phyloP scores from a whole-genome alignment of 2,113 vertebrate genomes.

The Paradoxurus hermaphroditus region DNA sequence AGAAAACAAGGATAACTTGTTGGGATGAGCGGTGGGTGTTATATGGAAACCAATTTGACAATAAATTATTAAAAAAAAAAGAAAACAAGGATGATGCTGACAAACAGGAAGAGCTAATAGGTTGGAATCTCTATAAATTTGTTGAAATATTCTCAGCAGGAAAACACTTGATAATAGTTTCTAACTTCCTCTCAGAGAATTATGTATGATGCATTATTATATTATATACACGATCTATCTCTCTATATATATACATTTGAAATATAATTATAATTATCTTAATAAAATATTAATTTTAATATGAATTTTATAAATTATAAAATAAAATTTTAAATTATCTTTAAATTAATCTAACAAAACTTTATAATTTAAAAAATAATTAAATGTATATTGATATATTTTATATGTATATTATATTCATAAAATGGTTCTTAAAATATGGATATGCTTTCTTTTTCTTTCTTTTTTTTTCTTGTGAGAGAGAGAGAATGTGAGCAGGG shows the following conservation, averaged over 20 bases:
- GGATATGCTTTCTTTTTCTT: neutral
- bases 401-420: neutral
- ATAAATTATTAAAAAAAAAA: too few species aligned
- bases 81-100: neutral
- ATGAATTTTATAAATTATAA: neutral
- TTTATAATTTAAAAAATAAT: neutral
- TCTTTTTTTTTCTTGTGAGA: too few species aligned
- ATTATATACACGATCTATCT: neutral
- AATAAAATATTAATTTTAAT: neutral
- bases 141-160: neutral
- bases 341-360: too few species aligned
- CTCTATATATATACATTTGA: neutral
- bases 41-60: too few species aligned
- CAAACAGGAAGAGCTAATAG: neutral
- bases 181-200: neutral
- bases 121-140: constrained; percentile 33
- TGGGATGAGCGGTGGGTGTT: too few species aligned
- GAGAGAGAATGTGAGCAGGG: too few species aligned
- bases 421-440: neutral
- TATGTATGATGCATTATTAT: neutral
- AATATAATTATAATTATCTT: neutral
- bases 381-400: neutral
- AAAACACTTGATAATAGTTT: neutral
- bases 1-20: neutral
- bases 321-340: neutral